A percentile compares a stretch with the other conserved stretches of the same genome.
Conservation (phyloP, 2,888 invertebrate genomes). For the Adineta ricciae region DNA sequence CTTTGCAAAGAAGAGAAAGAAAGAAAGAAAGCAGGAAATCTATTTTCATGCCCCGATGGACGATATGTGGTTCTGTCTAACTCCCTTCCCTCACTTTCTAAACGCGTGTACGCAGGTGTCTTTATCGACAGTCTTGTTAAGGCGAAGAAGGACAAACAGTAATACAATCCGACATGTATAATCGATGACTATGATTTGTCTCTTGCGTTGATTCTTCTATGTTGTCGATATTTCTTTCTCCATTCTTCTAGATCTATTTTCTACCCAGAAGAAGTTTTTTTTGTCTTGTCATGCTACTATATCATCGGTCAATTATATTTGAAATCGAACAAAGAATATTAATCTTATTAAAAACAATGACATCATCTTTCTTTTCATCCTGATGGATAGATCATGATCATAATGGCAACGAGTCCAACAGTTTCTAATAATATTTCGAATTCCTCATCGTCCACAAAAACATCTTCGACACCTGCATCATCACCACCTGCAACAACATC, state of each 20-base stretch:
- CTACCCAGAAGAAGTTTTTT: background rate
- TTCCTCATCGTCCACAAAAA: background rate
- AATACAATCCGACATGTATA: background rate
- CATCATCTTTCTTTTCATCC: background rate
- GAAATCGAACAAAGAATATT: background rate
- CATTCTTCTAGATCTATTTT: background rate
- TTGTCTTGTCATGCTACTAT: background rate
- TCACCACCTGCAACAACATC: background rate
- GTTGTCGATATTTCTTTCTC: background rate
- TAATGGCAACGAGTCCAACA: constrained; percentile 1
- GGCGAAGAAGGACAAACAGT: background rate
- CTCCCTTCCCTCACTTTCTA: background rate
- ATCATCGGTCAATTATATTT: background rate
- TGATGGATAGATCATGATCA: background rate
- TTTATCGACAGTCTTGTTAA: background rate
- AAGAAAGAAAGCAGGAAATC: constrained; percentile 4
- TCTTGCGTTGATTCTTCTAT: background rate
- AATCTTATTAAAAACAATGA: background rate
- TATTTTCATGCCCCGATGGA: background rate
- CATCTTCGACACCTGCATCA: background rate
- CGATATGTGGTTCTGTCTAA: constrained; percentile 4
- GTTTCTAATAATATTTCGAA: background rate
- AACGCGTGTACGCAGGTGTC: background rate
- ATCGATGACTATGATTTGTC: background rate
- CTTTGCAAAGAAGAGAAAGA: background rate